Evolutionary conservation across 2,113 vertebrate genomes (phyloP).

Genomic region (Centropristis striata): DNA sequence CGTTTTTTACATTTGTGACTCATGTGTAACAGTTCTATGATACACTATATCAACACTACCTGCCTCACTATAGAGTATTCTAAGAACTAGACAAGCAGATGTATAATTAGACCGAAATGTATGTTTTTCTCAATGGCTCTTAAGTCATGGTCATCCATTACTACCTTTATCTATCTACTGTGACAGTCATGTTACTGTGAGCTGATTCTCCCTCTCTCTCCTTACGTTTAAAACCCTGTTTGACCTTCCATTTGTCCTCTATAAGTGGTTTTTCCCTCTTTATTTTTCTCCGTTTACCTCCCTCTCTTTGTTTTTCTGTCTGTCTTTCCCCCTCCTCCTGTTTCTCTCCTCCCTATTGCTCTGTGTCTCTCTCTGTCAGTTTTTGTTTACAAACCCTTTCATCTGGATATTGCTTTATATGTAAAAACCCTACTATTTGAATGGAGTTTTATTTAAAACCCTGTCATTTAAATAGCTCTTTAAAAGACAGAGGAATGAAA

Average conservation of each 20-base stretch:
- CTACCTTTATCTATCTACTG: conserved; percentile 42
- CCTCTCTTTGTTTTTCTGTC: conserved; percentile 48
- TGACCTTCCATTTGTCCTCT: conserved; percentile 78
- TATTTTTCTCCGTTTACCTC: conserved; percentile 43
- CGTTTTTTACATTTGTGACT: not conserved
- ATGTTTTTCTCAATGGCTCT: not conserved
- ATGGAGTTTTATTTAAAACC: conserved; percentile 76
- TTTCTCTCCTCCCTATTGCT: conserved; percentile 45
- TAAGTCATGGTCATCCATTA: not conserved
- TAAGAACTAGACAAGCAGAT: conserved; percentile 1
- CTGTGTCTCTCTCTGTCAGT: conserved; percentile 60
- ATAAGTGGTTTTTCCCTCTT: conserved; percentile 58
- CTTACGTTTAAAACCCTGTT: conserved; percentile 44
- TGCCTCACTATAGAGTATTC: not conserved
- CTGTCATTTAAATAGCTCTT: conserved; percentile 79
- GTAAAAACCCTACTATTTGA: conserved; percentile 78
- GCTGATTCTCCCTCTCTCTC: conserved; percentile 10
- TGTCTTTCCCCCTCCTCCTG: conserved; percentile 10
- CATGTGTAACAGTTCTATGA: not conserved
- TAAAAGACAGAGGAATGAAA: conserved; percentile 77
- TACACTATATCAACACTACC: not conserved
- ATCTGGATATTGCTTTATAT: conserved; percentile 78
- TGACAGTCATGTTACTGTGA: conserved; percentile 33
- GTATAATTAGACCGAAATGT: not conserved
- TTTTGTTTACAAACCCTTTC: conserved; percentile 79